Base-by-base conservation (phyloP, 2,797 vertebrate genomes). In the Microcaecilia unicolor region DNA sequence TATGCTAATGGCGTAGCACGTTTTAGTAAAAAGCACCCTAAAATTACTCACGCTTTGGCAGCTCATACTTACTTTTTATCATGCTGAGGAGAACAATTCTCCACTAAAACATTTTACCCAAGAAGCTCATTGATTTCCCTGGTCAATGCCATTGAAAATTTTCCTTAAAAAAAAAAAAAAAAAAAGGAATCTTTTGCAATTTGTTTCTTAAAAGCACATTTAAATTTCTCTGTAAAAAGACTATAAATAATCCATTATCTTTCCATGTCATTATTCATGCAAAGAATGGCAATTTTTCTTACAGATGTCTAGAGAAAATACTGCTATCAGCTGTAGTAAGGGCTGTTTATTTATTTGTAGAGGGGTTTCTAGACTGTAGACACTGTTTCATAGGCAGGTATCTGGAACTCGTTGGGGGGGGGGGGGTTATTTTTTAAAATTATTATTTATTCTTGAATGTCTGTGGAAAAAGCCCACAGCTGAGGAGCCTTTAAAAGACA, bases 401-500 rank as follows among this genome's bases (percentile, higher is more conserved):
- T 67, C 67, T 79, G 65, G 78, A 74, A 79, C 74, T 76, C 67
- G 69, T 66, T 74, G 80, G n/a, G n/a, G n/a, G n/a, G n/a, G n/a
- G n/a, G n/a, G n/a, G n/a, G n/a, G n/a, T n/a, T n/a, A n/a, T n/a
- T n/a, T n/a, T n/a, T n/a, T n/a, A n/a, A n/a, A n/a, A n/a, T n/a
- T n/a, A n/a, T n/a, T n/a, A n/a, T n/a, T n/a, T n/a, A n/a, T n/a
- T 41, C 39, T 35, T 37, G 8, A 72, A 70, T 72, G 70, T 64
- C 78, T 74, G 62, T 51, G 75, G 71, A 80, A 81, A 72, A 75
- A 75, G 70, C 74, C 72, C 83, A 74, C 69, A 74, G 70, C 74
- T 84, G 78, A 81, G 74, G 74, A 61, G 63, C 85, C 84, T 88
- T 88, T 89, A 87, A 84, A 79, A 80, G 75, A 76, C 78, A 78